Evolutionary conservation across 2,797 vertebrate species (phyloP), one percentile per base, ranked within the genome.

Genomic region (Catharus ustulatus): DNA sequence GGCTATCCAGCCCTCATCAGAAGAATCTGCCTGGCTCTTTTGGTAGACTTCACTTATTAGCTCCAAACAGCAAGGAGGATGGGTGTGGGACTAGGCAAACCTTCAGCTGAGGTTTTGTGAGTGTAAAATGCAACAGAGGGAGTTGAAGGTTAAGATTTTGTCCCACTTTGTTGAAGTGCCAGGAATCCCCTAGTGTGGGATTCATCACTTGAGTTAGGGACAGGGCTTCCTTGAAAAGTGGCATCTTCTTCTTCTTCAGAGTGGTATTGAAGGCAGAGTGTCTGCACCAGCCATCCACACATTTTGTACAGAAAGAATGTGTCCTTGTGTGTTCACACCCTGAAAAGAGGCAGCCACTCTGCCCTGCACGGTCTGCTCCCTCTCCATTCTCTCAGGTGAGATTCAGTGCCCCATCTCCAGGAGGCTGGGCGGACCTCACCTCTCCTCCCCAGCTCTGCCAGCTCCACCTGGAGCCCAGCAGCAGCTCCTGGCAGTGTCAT

Each of bases 241-340:
- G 11, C 15, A 15, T 5, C n/a, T n/a, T n/a, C n/a, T n/a, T 23
- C 3, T 8, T 32, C 49, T 54, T 46, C 68, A 73, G 23, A 40
- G 30, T 0, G 2, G 3, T 55, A 71, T n/a, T 10, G 27, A 58
- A 45, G 30, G 21, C 24, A 24, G 27, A 7, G 8, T 8, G 7
- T 6, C n/a, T 69, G 16, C 29, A 62, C 12, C 21, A 72, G 16
- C 11, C 51, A 16, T 40, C 30, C 27, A 72, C 10, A 26, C 5
- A 5, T 55, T 67, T 79, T 46, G 19, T 6, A 43, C 2, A 22
- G 22, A 71, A 30, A 79, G 21, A 54, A 45, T 12, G 24, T 16
- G 63, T 18, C 24, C 61, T 62, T 8, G 3, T 18, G 13, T 38
- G 16, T 48, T 88, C 57, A 12, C 36, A 59, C 1, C 3, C 30